These are phyloP conservation scores for Procambarus clarkii DNA, from an alignment of 1,140 invertebrate genomes.

Conservation along the genomic window DNA sequence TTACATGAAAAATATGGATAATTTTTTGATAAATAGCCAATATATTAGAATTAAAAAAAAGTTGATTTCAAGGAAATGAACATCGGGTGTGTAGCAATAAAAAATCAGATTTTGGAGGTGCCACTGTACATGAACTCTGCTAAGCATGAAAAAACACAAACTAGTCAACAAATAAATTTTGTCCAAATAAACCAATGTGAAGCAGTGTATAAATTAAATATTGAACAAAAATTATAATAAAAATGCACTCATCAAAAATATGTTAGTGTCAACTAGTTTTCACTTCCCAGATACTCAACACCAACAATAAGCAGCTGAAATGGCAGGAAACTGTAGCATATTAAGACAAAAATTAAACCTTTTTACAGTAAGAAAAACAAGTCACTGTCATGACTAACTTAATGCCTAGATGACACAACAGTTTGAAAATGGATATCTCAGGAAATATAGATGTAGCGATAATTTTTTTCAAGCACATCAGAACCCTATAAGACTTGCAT, in stretches of 20 bases:
- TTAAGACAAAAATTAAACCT: background rate
- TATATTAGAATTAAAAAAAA: too few relatives aligned
- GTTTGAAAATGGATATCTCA: background rate
- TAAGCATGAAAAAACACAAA: too few relatives aligned
- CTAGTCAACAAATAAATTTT: background rate
- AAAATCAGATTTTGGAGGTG: too few relatives aligned
- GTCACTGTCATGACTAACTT: background rate
- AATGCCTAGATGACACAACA: background rate
- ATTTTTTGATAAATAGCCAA: too few relatives aligned
- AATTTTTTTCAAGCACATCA: background rate
- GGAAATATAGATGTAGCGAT: background rate
- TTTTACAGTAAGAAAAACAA: background rate
- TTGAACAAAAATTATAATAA: background rate
- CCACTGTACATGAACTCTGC: too few relatives aligned
- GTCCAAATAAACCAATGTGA: background rate
- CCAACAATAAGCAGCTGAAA: constrained; percentile 16
- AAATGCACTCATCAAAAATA: constrained; percentile 19
- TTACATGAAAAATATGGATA: too few relatives aligned
- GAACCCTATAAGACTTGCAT: background rate
- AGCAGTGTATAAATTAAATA: background rate
- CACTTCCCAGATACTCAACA: constrained; percentile 27
- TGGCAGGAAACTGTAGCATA: constrained; percentile 15
- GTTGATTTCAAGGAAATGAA: too few relatives aligned
- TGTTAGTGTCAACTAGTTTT: constrained; percentile 23
- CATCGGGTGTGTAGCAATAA: too few relatives aligned